These are phyloP conservation scores for Orchesellides sinensis DNA, from an alignment of 2,888 invertebrate genomes.

Conservation along the genomic window DNA sequence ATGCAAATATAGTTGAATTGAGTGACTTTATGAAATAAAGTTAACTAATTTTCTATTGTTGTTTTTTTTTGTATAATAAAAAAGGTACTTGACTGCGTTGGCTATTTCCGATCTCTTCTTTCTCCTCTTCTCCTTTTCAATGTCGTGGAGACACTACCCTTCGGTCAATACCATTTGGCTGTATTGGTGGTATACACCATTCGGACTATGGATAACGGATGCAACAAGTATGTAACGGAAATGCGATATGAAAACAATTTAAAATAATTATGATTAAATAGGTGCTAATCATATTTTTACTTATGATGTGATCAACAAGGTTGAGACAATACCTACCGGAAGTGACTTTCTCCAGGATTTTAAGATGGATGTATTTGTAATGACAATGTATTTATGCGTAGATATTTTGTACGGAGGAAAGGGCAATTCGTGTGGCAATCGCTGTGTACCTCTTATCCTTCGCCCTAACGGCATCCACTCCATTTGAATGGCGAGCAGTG, in stretches of 20 bases:
- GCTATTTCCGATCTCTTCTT: slow-evolving; percentile 85
- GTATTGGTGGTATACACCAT: slow-evolving; percentile 81
- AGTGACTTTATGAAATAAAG: no score
- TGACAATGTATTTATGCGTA: not conserved
- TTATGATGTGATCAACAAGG: no score
- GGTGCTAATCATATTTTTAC: no score
- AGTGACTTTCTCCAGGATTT: no score
- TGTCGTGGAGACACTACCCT: slow-evolving; percentile 79
- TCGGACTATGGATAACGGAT: slow-evolving; percentile 83
- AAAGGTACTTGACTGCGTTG: slow-evolving; percentile 85
- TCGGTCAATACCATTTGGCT: slow-evolving; percentile 80
- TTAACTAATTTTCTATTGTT: no score
- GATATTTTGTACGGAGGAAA: slow-evolving; percentile 83
- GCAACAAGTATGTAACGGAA: slow-evolving; percentile 82
- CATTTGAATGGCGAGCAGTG: slow-evolving; percentile 81
- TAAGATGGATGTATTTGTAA: not conserved
- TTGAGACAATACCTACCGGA: no score
- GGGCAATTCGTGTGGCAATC: slow-evolving; percentile 83
- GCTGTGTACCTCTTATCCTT: slow-evolving; percentile 81
- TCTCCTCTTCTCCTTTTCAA: slow-evolving; percentile 82
- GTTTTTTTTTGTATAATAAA: slow-evolving; percentile 63
- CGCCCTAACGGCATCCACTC: slow-evolving; percentile 81
- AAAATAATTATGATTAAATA: no score
- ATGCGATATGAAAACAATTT: no score
- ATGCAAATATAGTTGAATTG: no score